Evolutionary conservation across 2,797 vertebrate genomes (phyloP), one percentile per base, ranked within the genome.

Genomic region (Pampus argenteus): DNA sequence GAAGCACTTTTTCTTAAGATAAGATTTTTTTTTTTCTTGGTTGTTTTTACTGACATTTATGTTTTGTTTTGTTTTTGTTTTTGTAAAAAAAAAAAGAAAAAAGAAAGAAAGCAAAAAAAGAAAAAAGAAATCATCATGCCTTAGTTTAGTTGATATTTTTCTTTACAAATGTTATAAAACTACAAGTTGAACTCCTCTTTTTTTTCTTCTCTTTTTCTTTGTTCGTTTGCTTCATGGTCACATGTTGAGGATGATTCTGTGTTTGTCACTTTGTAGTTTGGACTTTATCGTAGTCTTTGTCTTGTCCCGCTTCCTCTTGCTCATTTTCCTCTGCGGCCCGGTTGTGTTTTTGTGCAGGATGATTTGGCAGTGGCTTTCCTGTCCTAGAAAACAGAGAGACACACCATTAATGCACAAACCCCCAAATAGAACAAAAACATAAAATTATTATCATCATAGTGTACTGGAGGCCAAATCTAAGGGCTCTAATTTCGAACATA

Each of bases 291-390:
- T 66, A 71, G 78, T 82, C 67, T 62, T 65, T 71, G 18, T 77
- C 28, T 71, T 80, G 45, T 22, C 83, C 40, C n/a, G 70, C 79
- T 65, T 29, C 74, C 71, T 20, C 3, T 48, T 65, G 52, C 71
- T 90, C 77, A 88, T 90, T 92, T 93, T 44, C 84, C 56, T 82
- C 88, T 86, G 63, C 87, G 91, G 57, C 84, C 91, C 18, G 84
- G 78, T 81, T 84, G 89, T 86, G 87, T 85, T 91, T 92, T 93
- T 65, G 91, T 92, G 75, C 88, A 87, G 75, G 92, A 88, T 83
- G 90, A 65, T 96, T 97, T 94, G 97, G 97, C 97, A 95, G 96
- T 97, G 79, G 95, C 96, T 93, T 95, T 96, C 92, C 92, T 91
- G 89, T 95, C 96, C 97, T 99, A 38, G 14, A 70, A 75, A 73